Evolutionary conservation across 1,140 invertebrate species (phyloP), one percentile per base, ranked within the genome.

Genomic region (Cardiocondyla obscurior): DNA sequence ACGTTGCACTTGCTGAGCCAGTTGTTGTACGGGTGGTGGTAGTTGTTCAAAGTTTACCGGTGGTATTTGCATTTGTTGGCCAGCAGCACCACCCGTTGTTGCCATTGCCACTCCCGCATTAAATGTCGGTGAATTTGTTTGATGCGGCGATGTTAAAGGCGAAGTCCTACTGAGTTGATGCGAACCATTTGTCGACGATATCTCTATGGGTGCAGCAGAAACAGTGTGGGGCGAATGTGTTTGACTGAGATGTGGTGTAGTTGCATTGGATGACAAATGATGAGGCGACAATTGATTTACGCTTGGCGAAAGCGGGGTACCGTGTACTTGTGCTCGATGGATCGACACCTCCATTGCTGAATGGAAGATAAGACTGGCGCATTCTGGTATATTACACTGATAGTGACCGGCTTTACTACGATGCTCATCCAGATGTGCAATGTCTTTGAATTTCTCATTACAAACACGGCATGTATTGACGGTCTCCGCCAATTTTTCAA

Each of bases 1-100:
- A 58, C 94, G 91, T 73, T 94, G 94, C 7, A 94, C 94, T 83
- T 95, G 94, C 73, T 95, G 94, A 2, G 93, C 94, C n/a, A 94
- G 82, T 77, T 95, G 94, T 72, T 94, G 94, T 3, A 94, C 94
- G 0, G 93, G 94, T n/a, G 93, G 93, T n/a, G 94, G 92, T 46
- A 94, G 76, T 74, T 94, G 93, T 16, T 94, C 93, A 19, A 94
- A 91, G 84, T 92, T 94, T 12, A 93, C 91, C 0, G 93, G 93
- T 0, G 92, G 88, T 46, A 93, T 90, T 64, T 91, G 88, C 25
- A 90, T 85, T 30, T 92, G 90, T 4, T 67, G 74, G 7, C 46
- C 30, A 33, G 60, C 3, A 74, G 12, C n/a, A 22, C 55, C 14
- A n/a, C 76, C 30, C 0, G 73, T 33, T 44, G 51, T 22, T 10